Conservation (phyloP, 2,113 vertebrate species). For the Hippocampus barbouri region DNA sequence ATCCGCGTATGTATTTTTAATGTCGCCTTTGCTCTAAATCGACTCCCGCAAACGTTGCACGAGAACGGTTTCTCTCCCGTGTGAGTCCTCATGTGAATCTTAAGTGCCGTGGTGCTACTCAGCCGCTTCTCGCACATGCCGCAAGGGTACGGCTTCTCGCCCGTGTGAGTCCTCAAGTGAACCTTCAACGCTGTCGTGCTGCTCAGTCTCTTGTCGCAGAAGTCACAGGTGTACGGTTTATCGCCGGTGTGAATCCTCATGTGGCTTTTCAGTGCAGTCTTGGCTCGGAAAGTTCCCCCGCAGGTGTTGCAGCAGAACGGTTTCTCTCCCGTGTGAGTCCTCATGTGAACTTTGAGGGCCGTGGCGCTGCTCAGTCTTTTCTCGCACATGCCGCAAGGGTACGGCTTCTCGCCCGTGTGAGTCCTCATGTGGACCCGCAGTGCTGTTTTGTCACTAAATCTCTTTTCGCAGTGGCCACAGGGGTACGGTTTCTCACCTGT, state of each 20-base stretch:
- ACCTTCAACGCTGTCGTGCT: conserved; percentile 1
- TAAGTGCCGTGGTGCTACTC: conserved; percentile 1
- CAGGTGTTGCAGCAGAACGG: conserved; percentile 4
- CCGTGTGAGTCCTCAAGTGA: conserved; percentile 2
- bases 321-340: conserved; percentile 2
- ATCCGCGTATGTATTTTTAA: neutral
- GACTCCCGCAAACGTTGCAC: neutral
- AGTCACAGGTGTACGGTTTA: conserved; percentile 2
- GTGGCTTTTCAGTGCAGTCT: conserved; percentile 3
- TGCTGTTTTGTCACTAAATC: neutral
- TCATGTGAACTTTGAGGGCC: conserved; percentile 2
- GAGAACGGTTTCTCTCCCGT: conserved; percentile 2
- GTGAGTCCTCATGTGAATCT: neutral
- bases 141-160: conserved; percentile 4
- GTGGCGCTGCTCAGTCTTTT: conserved; percentile 6
- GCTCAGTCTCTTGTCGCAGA: conserved; percentile 3
- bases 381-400: neutral
- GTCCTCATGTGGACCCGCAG: neutral
- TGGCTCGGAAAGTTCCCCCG: neutral
- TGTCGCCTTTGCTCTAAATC: neutral
- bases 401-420: conserved; percentile 2
- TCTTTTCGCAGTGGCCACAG: neutral
- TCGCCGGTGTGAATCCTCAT: neutral
- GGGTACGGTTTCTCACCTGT: neutral
- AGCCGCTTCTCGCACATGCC: neutral